Base-by-base conservation (phyloP, 2,113 vertebrate genomes). In the Sinocyclocheilus maitianheensis region DNA sequence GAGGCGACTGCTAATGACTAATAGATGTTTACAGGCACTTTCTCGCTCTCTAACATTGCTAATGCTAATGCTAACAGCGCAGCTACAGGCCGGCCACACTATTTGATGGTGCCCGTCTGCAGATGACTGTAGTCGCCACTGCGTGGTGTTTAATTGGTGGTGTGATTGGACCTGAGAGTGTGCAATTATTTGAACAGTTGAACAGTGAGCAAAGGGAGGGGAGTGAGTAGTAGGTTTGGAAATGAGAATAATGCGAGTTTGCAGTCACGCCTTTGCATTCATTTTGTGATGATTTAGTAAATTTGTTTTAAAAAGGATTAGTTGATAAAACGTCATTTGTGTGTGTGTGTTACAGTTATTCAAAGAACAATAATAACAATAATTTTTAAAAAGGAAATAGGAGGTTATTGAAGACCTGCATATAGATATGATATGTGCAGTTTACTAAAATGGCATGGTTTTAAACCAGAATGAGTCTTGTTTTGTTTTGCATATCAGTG, bases 11-110 rank as follows among this genome's bases (percentile, higher is more conserved):
- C 95, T 96, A 96, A 95, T 94, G 90, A 90, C 96, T 97, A 97
- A 97, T 97, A 96, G 95, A 95, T 96, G 95, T 96, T 97, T 97
- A 96, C 96, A 95, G 92, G 93, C 93, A 94, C 89, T 90, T 95
- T 92, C 85, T 87, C 87, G 43, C 24, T 83, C 14, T 0, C 91
- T 58, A 84, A 88, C 84, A 87, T 88, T 88, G 89, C 91, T 93
- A 91, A 93, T 92, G 86, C 86, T 88, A 91, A 92, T 43, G 84
- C 81, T 90, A 95, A 90, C 88, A 88, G 91, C 71, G 91, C 91
- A 91, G 86, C 85, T 91, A 93, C 90, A 48, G 51, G 46, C 37
- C 55, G 51, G 8, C 71, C 62, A 1, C 24, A 14, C 43, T 62
- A 30, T 72, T 85, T 90, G 87, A 87, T 58, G 77, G 81, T 26